Percentiles rank a stretch among this genome's conserved stretches.
These are phyloP conservation scores for Calyptomena viridis DNA, from an alignment of 2,113 vertebrate species.

Conservation along the genomic window DNA sequence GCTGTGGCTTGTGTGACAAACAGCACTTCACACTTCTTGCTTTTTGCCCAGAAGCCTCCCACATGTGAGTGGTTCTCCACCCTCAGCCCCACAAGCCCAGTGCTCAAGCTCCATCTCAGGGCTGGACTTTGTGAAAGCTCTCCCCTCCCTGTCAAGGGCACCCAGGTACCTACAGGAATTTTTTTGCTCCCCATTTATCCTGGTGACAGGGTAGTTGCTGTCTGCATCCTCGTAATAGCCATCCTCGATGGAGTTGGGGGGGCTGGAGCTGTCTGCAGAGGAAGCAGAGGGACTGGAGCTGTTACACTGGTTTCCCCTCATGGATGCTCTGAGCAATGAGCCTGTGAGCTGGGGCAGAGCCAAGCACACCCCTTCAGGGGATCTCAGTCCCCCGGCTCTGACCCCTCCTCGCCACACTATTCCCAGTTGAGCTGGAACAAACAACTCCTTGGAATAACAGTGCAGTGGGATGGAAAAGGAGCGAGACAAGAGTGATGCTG, in stretches of 20 bases:
- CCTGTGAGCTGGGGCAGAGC: neutral
- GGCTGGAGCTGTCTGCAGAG: slow-evolving; percentile 84
- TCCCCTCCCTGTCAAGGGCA: neutral
- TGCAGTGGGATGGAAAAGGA: neutral
- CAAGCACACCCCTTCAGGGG: neutral
- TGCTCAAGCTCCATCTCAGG: neutral
- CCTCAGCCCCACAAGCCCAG: neutral
- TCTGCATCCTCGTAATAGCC: slow-evolving; percentile 97
- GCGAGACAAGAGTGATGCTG: accelerated
- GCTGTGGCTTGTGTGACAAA: neutral
- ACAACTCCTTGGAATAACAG: neutral
- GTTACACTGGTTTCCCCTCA: neutral
- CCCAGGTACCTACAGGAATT: slow-evolving; percentile 82
- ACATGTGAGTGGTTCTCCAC: neutral
- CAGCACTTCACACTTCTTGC: neutral
- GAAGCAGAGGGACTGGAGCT: neutral
- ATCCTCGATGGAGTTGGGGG: slow-evolving; percentile 89
- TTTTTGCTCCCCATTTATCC: slow-evolving; percentile 88
- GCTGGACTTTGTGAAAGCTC: neutral
- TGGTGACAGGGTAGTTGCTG: slow-evolving; percentile 89
- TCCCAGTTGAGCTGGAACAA: neutral
- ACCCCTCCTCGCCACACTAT: neutral
- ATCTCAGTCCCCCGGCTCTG: neutral
- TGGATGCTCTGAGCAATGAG: accelerated
- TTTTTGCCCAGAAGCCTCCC: neutral